A percentile compares a stretch with the other conserved stretches of the same genome.
phyloP scores from a whole-genome alignment of 2,888 invertebrate species.

The Gibbula magus region DNA sequence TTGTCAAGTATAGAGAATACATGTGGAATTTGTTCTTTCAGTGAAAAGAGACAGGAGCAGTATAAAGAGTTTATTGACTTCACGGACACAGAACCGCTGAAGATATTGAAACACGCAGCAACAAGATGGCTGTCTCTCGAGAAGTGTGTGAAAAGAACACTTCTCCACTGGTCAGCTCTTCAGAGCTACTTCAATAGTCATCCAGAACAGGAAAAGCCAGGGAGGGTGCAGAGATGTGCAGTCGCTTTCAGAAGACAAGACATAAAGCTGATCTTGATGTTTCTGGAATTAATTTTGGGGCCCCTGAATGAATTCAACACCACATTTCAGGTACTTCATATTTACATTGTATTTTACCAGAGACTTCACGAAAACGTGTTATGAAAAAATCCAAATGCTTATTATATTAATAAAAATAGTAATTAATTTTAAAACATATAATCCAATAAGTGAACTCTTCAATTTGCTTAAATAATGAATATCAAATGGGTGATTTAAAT shows the following conservation, averaged over 20 bases:
- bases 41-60: neutral
- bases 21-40: no score
- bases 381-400: no score
- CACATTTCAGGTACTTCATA: neutral
- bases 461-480: no score
- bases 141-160: constrained; percentile 33
- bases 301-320: constrained; percentile 9
- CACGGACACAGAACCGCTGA: constrained; percentile 12
- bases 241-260: neutral
- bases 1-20: no score
- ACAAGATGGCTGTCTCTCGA: constrained; percentile 42
- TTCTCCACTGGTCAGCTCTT: constrained; percentile 43
- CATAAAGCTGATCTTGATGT: neutral
- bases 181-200: constrained; percentile 39
- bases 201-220: constrained; percentile 27
- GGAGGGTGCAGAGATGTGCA: neutral
- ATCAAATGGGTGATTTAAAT: no score
- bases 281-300: neutral
- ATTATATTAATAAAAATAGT: no score
- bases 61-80: constrained; percentile 22
- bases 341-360: no score
- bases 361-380: no score
- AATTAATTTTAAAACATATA: no score
- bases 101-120: constrained; percentile 19
- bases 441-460: no score